Conservation (phyloP, 2,113 vertebrate species). For the Cercocebus atys region DNA sequence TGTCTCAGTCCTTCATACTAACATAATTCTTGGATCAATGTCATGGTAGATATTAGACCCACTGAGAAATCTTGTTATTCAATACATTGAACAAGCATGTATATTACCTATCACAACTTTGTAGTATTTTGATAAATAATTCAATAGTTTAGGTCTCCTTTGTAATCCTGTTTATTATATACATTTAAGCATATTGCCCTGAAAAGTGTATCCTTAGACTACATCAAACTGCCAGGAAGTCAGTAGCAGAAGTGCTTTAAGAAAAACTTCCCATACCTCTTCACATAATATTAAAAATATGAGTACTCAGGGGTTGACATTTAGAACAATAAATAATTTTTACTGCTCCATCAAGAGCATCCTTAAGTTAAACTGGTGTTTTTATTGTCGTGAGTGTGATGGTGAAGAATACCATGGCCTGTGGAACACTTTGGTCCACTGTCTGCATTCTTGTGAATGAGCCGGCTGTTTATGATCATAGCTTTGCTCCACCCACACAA, state of each 20-base stretch:
- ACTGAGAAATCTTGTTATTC: constrained; percentile 9
- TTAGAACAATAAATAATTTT: background rate
- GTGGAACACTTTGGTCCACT: too few relatives aligned
- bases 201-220: background rate
- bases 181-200: background rate
- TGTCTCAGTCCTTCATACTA: background rate
- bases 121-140: background rate
- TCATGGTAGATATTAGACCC: background rate
- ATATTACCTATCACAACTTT: background rate
- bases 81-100: background rate
- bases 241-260: background rate
- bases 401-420: background rate
- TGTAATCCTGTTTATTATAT: background rate
- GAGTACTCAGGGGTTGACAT: background rate
- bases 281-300: background rate
- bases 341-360: background rate
- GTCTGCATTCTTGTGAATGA: background rate
- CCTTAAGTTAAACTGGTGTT: background rate
- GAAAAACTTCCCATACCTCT: background rate
- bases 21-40: background rate
- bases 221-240: background rate
- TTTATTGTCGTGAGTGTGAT: background rate
- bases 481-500: background rate
- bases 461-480: background rate
- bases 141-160: background rate